A percentile compares a stretch with the other conserved stretches of the same genome.
Conservation (phyloP, 2,888 invertebrate species). For the Drosophila leonis region DNA sequence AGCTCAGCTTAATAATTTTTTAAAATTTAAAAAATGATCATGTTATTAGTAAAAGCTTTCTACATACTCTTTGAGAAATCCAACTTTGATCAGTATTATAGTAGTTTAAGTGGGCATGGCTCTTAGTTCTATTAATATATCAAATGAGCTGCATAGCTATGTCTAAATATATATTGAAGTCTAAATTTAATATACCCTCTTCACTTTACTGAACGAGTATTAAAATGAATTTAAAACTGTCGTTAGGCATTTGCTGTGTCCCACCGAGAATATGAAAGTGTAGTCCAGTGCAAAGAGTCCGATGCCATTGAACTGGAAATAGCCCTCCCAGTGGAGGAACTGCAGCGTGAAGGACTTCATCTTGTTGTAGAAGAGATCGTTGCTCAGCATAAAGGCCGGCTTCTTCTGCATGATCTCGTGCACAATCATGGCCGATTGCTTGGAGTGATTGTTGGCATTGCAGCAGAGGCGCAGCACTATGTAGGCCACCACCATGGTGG, state of each 20-base stretch:
- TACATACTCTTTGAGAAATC: too few species aligned
- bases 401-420: slow-evolving; percentile 86
- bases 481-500: slow-evolving; percentile 82
- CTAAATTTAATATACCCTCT: neutral
- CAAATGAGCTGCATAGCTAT: too few species aligned
- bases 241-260: slow-evolving; percentile 12
- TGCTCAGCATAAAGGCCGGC: slow-evolving; percentile 85
- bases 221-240: neutral
- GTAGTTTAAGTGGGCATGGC: too few species aligned
- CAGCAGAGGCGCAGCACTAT: slow-evolving; percentile 83
- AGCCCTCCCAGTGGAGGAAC: slow-evolving; percentile 85
- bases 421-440: slow-evolving; percentile 84
- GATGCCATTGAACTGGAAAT: slow-evolving; percentile 85
- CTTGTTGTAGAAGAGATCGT: slow-evolving; percentile 85
- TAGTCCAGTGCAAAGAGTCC: slow-evolving; percentile 85
- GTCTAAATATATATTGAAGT: too few species aligned
- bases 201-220: neutral
- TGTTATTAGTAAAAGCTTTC: too few species aligned
- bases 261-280: slow-evolving; percentile 85
- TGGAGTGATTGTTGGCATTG: slow-evolving; percentile 82
- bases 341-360: slow-evolving; percentile 85
- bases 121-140: too few species aligned
- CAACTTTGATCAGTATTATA: too few species aligned
- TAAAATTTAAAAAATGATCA: too few species aligned
- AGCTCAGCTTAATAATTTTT: too few species aligned